These are phyloP conservation scores for Nothoprocta pentlandii DNA, from an alignment of 2,113 vertebrate genomes.

Conservation along the genomic window DNA sequence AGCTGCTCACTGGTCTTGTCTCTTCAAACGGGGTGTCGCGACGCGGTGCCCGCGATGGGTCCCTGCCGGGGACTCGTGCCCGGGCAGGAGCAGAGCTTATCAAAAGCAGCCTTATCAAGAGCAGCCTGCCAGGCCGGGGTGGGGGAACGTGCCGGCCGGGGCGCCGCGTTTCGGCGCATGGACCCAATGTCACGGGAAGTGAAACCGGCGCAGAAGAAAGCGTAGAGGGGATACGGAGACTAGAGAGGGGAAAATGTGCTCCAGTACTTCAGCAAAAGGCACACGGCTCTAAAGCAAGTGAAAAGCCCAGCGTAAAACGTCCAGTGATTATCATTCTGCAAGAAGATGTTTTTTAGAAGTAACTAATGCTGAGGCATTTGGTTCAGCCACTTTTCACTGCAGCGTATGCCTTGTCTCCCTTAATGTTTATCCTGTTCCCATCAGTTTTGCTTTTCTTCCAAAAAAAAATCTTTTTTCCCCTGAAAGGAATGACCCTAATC, in stretches of 20 bases:
- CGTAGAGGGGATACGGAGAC: not conserved
- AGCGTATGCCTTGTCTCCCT: not conserved
- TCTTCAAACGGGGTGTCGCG: not conserved
- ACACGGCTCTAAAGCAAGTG: not conserved
- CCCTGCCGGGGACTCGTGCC: not conserved
- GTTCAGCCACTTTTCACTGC: not conserved
- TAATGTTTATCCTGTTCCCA: not conserved
- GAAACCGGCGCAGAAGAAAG: not conserved
- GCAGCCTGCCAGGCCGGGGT: not conserved
- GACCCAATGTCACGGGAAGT: not conserved
- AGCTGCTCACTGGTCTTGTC: not conserved
- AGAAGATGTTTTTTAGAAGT: not conserved
- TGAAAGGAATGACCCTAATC: slow-evolving; percentile 33
- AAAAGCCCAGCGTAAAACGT: not conserved
- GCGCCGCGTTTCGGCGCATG: rapidly evolving
- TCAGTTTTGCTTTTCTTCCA: not conserved
- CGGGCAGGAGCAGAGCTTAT: not conserved
- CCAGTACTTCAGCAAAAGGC: not conserved
- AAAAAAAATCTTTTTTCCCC: not conserved
- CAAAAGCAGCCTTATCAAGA: not conserved
- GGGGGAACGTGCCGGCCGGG: not conserved
- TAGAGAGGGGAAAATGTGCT: not conserved
- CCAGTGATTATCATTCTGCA: not conserved
- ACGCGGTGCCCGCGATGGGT: rapidly evolving
- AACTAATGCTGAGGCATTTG: not conserved